A percentile compares a stretch with the other conserved stretches of the same genome.
phyloP scores from a whole-genome alignment of 1,140 invertebrate species.

The Listronotus oregonensis region DNA sequence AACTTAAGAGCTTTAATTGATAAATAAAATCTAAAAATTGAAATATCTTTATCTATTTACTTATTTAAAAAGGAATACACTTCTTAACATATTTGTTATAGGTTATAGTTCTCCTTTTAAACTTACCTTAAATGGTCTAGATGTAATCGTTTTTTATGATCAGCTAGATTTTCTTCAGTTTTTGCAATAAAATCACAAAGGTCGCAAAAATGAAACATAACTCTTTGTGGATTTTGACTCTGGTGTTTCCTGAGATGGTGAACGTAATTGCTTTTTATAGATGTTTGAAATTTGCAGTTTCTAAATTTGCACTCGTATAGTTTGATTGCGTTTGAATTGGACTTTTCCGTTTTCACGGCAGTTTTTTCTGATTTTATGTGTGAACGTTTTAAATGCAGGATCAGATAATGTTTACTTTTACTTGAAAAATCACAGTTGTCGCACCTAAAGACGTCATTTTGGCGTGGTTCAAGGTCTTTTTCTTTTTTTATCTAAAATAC shows the following conservation, averaged over 20 bases:
- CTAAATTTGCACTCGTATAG: conserved; percentile 20
- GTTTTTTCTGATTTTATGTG: conserved; percentile 12
- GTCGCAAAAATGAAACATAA: conserved; percentile 31
- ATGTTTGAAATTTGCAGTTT: conserved; percentile 27
- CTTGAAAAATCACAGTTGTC: conserved; percentile 27
- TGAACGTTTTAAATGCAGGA: conserved; percentile 25
- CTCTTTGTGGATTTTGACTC: conserved; percentile 21
- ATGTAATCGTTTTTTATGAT: conserved; percentile 20
- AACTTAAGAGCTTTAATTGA: no score
- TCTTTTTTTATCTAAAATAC: conserved; percentile 21
- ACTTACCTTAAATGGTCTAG: conserved; percentile 18
- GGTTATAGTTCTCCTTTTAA: not conserved
- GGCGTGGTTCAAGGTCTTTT: not conserved
- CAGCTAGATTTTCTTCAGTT: conserved; percentile 20
- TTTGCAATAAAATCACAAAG: conserved; percentile 30
- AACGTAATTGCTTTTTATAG: conserved; percentile 23
- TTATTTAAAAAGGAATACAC: no score
- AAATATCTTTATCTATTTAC: no score
- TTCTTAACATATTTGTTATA: no score
- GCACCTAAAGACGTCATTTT: conserved; percentile 21
- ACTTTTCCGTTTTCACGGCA: not conserved
- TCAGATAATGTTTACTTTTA: conserved; percentile 32
- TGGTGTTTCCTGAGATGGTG: conserved; percentile 26
- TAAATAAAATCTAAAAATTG: no score
- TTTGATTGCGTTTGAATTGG: no score